Percentiles rank a stretch among this genome's conserved stretches.
These are phyloP conservation scores for Eumaeus atala DNA, from an alignment of 1,140 invertebrate species.

Conservation along the genomic window DNA sequence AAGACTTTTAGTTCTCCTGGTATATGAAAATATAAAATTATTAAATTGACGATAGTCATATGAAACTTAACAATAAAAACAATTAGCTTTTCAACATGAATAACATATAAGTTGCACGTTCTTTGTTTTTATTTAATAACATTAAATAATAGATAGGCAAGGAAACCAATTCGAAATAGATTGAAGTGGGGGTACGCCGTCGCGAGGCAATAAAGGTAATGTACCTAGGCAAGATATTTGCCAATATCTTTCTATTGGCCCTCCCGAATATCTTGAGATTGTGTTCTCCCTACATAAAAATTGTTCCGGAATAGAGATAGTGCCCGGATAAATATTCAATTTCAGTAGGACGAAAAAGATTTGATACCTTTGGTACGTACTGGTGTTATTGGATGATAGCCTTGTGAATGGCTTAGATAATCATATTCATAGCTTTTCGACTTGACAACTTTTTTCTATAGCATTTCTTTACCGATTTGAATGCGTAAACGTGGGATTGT, in stretches of 20 bases:
- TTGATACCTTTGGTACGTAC: conserved; percentile 69
- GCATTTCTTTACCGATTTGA: conserved; percentile 2
- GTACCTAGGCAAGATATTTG: conserved; percentile 66
- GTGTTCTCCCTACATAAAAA: conserved; percentile 72
- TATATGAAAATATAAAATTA: too few species aligned
- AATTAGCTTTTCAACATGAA: background rate
- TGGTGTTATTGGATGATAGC: conserved; percentile 70
- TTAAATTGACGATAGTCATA: too few species aligned
- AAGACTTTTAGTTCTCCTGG: too few species aligned
- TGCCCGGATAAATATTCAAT: conserved; percentile 74
- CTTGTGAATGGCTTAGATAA: conserved; percentile 69
- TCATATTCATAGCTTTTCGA: conserved; percentile 69
- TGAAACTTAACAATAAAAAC: too few species aligned
- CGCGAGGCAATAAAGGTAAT: conserved; percentile 71
- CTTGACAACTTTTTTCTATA: conserved; percentile 33
- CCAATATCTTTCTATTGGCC: conserved; percentile 69
- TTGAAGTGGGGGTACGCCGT: conserved; percentile 56
- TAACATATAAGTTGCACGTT: conserved; percentile 8
- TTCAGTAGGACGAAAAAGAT: conserved; percentile 71
- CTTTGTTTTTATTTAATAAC: conserved; percentile 20
- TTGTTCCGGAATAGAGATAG: conserved; percentile 73
- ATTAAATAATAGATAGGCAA: conserved; percentile 49
- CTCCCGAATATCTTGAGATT: conserved; percentile 70
- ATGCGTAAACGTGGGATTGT: conserved; percentile 2
- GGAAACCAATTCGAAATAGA: conserved; percentile 54